Conservation (phyloP, 2,888 invertebrate genomes). For the Eristalis pertinax region DNA sequence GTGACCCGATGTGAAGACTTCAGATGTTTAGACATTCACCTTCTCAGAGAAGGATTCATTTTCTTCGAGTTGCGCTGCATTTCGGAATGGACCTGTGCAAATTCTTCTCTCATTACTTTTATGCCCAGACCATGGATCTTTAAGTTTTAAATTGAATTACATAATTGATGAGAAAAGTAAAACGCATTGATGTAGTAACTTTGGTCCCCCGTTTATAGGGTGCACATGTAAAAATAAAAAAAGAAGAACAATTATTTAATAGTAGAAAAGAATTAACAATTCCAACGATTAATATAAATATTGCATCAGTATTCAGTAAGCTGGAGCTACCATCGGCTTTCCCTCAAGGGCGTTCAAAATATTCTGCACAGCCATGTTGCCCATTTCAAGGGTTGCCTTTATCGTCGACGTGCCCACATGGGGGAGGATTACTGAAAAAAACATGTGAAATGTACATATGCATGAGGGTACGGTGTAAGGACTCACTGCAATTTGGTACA, state of each 20-base stretch:
- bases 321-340: slow-evolving; percentile 86
- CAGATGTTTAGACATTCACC: too few species aligned
- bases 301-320: slow-evolving; percentile 77
- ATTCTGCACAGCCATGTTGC: slow-evolving; percentile 89
- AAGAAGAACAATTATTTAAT: slow-evolving; percentile 12
- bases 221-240: slow-evolving; percentile 17
- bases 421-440: slow-evolving; percentile 87
- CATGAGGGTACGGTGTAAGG: neutral
- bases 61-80: too few species aligned
- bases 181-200: neutral
- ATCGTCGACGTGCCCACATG: slow-evolving; percentile 94
- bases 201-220: neutral
- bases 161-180: neutral
- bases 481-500: slow-evolving; percentile 90
- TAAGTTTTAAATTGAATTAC: too few species aligned
- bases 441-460: neutral
- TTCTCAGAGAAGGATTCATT: neutral
- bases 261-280: slow-evolving; percentile 31
- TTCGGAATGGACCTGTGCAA: too few species aligned
- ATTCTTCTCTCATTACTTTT: too few species aligned
- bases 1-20: too few species aligned
- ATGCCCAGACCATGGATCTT: too few species aligned
- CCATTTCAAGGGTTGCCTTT: slow-evolving; percentile 90
- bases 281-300: slow-evolving; percentile 13
- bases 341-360: slow-evolving; percentile 89